A percentile compares a stretch with the other conserved stretches of the same genome.
Conservation (phyloP, 2,113 vertebrate species). For the Ranitomeya imitator region DNA sequence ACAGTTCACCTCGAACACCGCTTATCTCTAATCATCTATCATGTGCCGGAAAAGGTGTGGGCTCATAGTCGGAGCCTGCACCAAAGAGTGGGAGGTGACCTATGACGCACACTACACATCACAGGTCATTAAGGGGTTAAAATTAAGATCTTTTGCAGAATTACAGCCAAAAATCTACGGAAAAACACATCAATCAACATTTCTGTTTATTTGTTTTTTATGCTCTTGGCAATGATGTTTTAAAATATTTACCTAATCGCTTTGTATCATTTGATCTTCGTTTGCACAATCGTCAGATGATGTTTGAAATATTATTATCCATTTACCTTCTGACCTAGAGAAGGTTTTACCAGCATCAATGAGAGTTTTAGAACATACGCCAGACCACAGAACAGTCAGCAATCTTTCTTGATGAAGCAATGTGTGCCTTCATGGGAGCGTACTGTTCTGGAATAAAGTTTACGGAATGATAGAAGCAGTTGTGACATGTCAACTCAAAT, state of each 20-base stretch:
- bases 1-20: no score
- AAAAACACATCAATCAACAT: background rate
- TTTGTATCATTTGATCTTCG: background rate
- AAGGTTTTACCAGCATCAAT: background rate
- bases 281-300: background rate
- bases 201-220: background rate
- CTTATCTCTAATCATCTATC: no score
- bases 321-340: background rate
- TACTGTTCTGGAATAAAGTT: slow-evolving; percentile 55
- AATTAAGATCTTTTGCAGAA: background rate
- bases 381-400: slow-evolving; percentile 24
- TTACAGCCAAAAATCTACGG: background rate
- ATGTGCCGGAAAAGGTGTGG: no score
- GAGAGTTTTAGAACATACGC: background rate
- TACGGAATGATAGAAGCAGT: slow-evolving; percentile 15
- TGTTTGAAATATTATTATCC: background rate
- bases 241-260: background rate
- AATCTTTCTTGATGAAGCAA: slow-evolving; percentile 27
- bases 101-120: no score
- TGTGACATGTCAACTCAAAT: background rate
- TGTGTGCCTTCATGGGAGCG: slow-evolving; percentile 12
- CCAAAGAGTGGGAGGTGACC: no score
- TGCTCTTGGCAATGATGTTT: background rate
- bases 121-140: background rate
- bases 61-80: no score